Base-by-base conservation (phyloP, 2,888 invertebrate genomes). In the Agonopterix arenella region DNA sequence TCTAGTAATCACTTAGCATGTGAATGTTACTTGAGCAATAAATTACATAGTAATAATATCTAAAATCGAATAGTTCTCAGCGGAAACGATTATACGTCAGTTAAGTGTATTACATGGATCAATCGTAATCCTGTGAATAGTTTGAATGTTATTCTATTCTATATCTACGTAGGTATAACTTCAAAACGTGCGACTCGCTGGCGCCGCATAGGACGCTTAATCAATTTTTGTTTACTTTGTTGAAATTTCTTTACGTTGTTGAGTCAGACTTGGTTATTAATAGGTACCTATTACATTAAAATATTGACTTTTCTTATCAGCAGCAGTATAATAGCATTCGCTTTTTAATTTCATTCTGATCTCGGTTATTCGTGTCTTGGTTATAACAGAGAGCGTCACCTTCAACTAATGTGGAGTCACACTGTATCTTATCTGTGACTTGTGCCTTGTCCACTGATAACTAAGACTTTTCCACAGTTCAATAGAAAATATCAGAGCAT, bases 401-500 rank as follows among this genome's bases (percentile, higher is more conserved):
- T 83, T 75, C 70, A 64, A 64, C 66, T 66, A 69, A 72, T 71
- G 68, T 70, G 61, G 62, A 74, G 74, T 75, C 75, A 70, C 58
- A 62, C 57, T 61, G 68, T 82, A 84, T 80, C 82, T 85, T 85
- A 85, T 86, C 85, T 62, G 62, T 48, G 56, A 61, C 63, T 65
- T 66, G 64, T 64, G 76, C 65, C 71, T 79, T 70, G 63, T 65
- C 62, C 62, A 58, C 68, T 67, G 83, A 85, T 85, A 83, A 73
- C 62, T 62, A 66, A 65, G 60, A 71, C 64, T 70, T 75, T 73
- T 71, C 66, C 65, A 69, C 63, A 54, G 59, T 62, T 61, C 55
- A 65, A 59, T 61, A 62, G 51, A 58, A 55, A 66, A 66, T 70
- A 70, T 71, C 68, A 68, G 64, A 60, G 46, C 55, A 60, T 60